Percentiles rank a stretch among this genome's conserved stretches.
Evolutionary conservation across 37 sponge, comb jelly and placozoan species (phyloP).

Genomic region (Ephydatia muelleri): DNA sequence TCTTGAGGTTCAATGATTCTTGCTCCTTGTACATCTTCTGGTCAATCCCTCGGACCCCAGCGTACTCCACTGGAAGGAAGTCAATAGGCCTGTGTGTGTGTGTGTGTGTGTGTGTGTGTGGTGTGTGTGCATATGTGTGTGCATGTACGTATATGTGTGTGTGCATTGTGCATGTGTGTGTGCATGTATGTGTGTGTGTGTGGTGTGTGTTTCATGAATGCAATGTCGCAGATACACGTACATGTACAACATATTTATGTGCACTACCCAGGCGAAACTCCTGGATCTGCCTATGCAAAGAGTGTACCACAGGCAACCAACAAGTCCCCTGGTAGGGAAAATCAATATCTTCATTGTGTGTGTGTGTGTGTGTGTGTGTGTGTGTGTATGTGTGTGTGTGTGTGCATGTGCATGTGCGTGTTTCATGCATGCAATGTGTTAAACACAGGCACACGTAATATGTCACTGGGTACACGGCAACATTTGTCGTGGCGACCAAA

Average conservation of each 20-base stretch:
- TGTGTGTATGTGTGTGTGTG: no score
- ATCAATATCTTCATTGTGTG: no score
- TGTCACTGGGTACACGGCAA: no score
- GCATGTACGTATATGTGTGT: background rate
- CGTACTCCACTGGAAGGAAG: constrained; percentile 73
- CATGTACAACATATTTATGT: no score
- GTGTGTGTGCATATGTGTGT: background rate
- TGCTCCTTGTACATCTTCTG: constrained; percentile 74
- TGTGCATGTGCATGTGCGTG: no score
- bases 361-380: no score
- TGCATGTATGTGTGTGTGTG: background rate
- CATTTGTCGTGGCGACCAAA: no score
- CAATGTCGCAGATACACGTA: no score
- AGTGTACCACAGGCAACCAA: background rate
- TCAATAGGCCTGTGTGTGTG: constrained; percentile 51
- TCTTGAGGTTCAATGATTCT: constrained; percentile 25
- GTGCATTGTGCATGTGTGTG: no score
- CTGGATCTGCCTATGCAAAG: background rate
- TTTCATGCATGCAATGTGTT: no score
- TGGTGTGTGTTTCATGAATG: background rate
- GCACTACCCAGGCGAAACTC: no score
- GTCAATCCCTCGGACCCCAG: constrained; percentile 54
- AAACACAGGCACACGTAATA: constrained; percentile 20
- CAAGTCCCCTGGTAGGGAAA: no score
- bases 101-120: background rate